These are phyloP conservation scores for Picathartes gymnocephalus DNA, from an alignment of 2,113 vertebrate species.

Conservation along the genomic window DNA sequence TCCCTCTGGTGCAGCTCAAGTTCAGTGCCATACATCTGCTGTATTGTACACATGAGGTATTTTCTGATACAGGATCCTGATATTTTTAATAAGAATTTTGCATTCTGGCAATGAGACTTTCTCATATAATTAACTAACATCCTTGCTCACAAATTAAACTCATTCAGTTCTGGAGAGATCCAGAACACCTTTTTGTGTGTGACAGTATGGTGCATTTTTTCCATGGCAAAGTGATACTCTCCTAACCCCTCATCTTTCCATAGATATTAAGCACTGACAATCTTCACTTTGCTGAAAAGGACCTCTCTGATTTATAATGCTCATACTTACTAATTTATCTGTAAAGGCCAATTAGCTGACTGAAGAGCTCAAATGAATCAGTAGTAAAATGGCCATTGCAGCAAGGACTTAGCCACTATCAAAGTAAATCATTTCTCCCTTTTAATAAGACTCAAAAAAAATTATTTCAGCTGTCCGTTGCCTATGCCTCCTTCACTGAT, in stretches of 20 bases:
- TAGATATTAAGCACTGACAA: not conserved
- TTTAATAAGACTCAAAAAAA: not conserved
- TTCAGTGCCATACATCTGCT: not conserved
- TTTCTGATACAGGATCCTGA: not conserved
- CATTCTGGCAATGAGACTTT: not conserved
- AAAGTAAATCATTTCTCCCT: not conserved
- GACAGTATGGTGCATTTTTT: not conserved
- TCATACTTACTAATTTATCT: constrained; percentile 2
- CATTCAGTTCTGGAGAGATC: not conserved
- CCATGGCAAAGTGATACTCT: not conserved
- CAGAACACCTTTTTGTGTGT: not conserved
- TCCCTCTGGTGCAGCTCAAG: not conserved
- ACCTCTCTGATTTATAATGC: not conserved
- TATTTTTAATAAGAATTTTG: constrained; percentile 5
- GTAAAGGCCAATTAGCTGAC: not conserved
- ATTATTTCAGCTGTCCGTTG: not conserved
- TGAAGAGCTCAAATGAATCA: not conserved
- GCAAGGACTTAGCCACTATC: not conserved
- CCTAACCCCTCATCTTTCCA: not conserved
- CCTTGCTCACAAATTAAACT: not conserved
- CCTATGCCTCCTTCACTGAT: not conserved
- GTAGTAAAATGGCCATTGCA: not conserved
- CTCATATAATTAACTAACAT: not conserved
- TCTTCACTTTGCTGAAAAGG: not conserved
- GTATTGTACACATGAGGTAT: not conserved